phyloP scores from a whole-genome alignment of 2,888 invertebrate genomes.

The Eupithecia dodoneata region DNA sequence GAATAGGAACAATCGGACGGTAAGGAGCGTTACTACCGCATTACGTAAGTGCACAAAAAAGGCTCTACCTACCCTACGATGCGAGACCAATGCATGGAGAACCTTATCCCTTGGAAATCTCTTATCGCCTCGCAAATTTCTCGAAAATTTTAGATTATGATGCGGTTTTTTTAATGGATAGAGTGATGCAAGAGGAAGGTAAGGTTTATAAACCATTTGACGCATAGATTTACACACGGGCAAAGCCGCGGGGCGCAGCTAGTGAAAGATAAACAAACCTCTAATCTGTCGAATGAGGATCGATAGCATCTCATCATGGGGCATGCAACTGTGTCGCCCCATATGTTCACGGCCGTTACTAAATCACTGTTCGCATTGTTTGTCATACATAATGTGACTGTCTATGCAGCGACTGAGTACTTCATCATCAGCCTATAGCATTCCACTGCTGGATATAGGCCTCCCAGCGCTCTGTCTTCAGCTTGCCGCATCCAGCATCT shows the following conservation, averaged over 20 bases:
- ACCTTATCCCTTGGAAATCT: neutral
- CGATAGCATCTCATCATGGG: slow-evolving; percentile 35
- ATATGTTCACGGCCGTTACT: slow-evolving; percentile 42
- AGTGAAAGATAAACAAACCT: neutral
- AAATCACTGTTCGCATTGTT: slow-evolving; percentile 33
- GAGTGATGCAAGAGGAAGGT: too few relatives aligned
- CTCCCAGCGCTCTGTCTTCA: too few relatives aligned
- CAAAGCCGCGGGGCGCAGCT: too few relatives aligned
- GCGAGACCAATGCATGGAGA: slow-evolving; percentile 7
- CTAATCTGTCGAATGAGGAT: slow-evolving; percentile 20
- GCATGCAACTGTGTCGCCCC: slow-evolving; percentile 39
- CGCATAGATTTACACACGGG: too few relatives aligned
- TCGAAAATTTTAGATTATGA: too few relatives aligned
- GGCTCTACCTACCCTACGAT: neutral
- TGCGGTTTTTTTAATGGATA: too few relatives aligned
- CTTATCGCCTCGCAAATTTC: neutral
- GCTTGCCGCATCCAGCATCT: too few relatives aligned
- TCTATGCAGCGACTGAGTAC: neutral
- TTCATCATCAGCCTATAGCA: too few relatives aligned
- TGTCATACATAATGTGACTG: slow-evolving; percentile 18
- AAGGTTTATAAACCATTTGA: too few relatives aligned
- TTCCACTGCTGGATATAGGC: too few relatives aligned
- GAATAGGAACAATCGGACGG: neutral
- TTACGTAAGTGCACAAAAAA: neutral
- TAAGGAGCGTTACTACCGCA: slow-evolving; percentile 1